Percentiles rank a stretch among this genome's conserved stretches.
Evolutionary conservation across 1,140 invertebrate species (phyloP).

Genomic region (Asobara japonica): DNA sequence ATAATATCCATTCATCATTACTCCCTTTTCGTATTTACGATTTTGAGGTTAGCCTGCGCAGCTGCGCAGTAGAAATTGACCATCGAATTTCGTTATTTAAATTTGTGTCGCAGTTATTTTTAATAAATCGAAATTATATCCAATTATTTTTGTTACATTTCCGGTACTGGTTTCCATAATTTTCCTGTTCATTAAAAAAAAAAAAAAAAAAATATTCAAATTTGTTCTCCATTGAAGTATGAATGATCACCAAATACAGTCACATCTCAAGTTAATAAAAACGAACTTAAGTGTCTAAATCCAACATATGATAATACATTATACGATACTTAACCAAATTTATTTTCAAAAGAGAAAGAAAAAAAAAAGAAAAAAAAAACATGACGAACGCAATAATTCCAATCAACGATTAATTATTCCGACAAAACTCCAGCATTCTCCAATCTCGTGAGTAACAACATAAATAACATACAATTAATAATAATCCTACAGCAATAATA

Average conservation of each 20-base stretch:
- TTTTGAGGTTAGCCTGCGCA: too few relatives aligned
- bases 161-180: too few relatives aligned
- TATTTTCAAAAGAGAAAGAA: neutral
- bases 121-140: too few relatives aligned
- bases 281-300: neutral
- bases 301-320: conserved; percentile 4
- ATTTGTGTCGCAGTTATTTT: too few relatives aligned
- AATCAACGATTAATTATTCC: neutral
- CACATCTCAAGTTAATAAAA: neutral
- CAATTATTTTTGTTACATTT: too few relatives aligned
- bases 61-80: too few relatives aligned
- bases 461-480: conserved; percentile 17
- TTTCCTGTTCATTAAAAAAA: conserved; percentile 32
- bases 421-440: neutral
- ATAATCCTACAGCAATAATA: conserved; percentile 11
- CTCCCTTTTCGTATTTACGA: too few relatives aligned
- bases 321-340: neutral
- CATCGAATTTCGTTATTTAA: too few relatives aligned
- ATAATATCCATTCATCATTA: too few relatives aligned
- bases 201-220: neutral
- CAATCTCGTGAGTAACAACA: conserved; percentile 21
- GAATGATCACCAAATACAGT: neutral
- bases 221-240: too few relatives aligned
- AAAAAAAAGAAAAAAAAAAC: conserved; percentile 12
- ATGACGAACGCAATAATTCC: neutral